Evolutionary conservation across 2,888 invertebrate genomes (phyloP), one percentile per base, ranked within the genome.

Genomic region (Plebejus argus): DNA sequence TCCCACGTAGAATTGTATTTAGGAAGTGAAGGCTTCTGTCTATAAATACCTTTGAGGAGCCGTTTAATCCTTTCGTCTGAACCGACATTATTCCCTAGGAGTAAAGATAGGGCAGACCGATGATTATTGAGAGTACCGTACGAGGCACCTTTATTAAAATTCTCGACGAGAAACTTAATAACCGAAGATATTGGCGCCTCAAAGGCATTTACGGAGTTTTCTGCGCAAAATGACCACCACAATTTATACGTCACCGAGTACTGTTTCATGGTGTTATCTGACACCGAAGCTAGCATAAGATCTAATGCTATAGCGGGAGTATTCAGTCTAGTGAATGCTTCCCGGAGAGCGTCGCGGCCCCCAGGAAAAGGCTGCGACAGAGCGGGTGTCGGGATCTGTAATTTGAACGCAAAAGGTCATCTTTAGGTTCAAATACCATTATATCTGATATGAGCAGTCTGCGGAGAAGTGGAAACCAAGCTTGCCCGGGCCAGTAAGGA

Each of bases 271-370:
- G 79, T 82, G 61, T 61, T 81, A 8, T 78, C 74, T 0, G 82
- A 78, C 0, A 82, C 45, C 4, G 82, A 82, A 2, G 81, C 80
- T 3, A 81, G 12, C 80, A 81, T 82, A 15, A 82, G 39, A n/a
- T 70, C 70, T 70, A 70, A 33, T 28, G 70, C 33, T 70, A 28
- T 18, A n/a, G n/a, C n/a, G 58, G 20, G n/a, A 18, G 20, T 58
- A 20, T 20, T 20, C 20, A 20, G n/a, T 20, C n/a, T 20, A 20
- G 20, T 58, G 58, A 58, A 58, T 20, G 58, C 58, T 20, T 20
- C 20, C 66, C 66, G 4, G 66, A 66, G n/a, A 66, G 23, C 66
- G 20, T 20, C 66, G 66, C 66, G 20, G 66, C 66, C 10, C 66
- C 66, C 66, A 66, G 66, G 66, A 20, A 20, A 66, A 66, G 28